Evolutionary conservation across 2,113 vertebrate species (phyloP).

Genomic region (Indicator indicator): DNA sequence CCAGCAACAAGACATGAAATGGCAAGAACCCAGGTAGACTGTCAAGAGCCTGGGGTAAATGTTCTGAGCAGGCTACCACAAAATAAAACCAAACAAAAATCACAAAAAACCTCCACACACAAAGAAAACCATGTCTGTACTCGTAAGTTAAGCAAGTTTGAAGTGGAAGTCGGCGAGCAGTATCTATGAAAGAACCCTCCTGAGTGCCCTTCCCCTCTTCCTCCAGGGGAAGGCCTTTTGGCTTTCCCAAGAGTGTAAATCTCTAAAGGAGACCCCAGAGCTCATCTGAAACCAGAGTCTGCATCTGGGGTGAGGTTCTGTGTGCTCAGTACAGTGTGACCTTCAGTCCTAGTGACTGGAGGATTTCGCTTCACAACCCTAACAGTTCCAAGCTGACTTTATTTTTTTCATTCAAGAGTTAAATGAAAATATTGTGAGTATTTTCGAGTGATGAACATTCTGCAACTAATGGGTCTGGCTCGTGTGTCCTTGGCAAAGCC

Average conservation of each 20-base stretch:
- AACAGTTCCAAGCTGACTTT: neutral
- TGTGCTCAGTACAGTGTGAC: fast-evolving
- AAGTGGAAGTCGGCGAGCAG: neutral
- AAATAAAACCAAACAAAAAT: neutral
- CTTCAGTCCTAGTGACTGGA: neutral
- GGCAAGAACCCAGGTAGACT: neutral
- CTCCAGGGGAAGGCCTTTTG: neutral
- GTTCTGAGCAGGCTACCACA: neutral
- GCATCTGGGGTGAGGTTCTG: neutral
- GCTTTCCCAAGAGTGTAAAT: neutral
- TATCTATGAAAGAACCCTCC: neutral
- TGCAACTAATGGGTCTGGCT: neutral
- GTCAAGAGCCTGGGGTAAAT: neutral
- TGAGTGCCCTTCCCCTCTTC: neutral
- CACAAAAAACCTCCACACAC: neutral
- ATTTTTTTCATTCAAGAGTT: neutral
- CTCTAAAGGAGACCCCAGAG: neutral
- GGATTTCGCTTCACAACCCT: neutral
- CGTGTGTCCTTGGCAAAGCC: neutral
- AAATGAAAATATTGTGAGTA: neutral
- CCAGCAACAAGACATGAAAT: neutral
- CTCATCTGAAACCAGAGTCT: neutral
- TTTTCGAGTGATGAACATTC: neutral
- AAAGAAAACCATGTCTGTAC: neutral
- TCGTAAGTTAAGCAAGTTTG: neutral